phyloP scores from a whole-genome alignment of 1,140 invertebrate species.

The Ceratosolen solmsi region DNA sequence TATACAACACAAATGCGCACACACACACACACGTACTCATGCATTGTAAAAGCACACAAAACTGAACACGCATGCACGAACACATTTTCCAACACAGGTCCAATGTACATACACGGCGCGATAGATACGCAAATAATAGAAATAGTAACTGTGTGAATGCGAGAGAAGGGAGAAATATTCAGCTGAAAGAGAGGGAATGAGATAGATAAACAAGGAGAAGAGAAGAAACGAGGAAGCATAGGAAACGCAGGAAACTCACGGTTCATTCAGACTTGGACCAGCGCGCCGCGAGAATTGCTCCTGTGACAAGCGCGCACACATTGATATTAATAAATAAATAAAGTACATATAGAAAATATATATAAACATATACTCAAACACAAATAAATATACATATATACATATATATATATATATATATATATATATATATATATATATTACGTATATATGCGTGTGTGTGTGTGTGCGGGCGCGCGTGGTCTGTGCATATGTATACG shows the following conservation, averaged over 20 bases:
- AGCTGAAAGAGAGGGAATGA: background rate
- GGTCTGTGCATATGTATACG: background rate
- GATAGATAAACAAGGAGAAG: conserved; percentile 6
- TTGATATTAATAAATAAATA: background rate
- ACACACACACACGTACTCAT: too few relatives aligned
- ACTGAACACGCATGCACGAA: too few relatives aligned
- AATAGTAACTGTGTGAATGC: background rate
- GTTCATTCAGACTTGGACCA: conserved; percentile 62
- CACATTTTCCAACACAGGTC: background rate
- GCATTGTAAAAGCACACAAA: too few relatives aligned
- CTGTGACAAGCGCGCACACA: conserved; percentile 40
- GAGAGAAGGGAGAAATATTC: conserved; percentile 2
- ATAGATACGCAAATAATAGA: background rate
- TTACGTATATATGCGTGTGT: background rate
- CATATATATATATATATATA: background rate
- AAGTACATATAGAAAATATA: background rate
- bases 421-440: background rate
- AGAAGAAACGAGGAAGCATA: conserved; percentile 47
- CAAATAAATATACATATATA: background rate
- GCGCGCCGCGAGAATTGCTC: conserved; percentile 54
- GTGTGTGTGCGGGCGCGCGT: too few relatives aligned
- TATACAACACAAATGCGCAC: too few relatives aligned
- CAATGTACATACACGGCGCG: background rate
- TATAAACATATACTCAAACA: background rate
- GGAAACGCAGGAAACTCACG: conserved; percentile 47